A percentile compares a stretch with the other conserved stretches of the same genome.
Evolutionary conservation across 1,140 invertebrate genomes (phyloP).

Genomic region (Hestina assimilis): DNA sequence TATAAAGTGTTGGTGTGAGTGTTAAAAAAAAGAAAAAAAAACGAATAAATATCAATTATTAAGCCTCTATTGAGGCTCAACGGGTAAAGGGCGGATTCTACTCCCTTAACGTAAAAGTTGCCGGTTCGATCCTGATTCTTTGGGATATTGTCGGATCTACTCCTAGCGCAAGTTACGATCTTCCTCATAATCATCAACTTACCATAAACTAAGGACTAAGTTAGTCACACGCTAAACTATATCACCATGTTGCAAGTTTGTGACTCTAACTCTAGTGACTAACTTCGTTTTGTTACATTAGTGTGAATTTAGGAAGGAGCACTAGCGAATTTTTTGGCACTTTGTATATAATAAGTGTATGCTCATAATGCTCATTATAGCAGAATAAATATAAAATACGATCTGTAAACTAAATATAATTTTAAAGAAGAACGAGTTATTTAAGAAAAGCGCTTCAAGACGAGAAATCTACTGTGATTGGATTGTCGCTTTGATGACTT

Average conservation of each 20-base stretch:
- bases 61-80: too few relatives aligned
- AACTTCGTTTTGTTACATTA: background rate
- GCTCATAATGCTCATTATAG: background rate
- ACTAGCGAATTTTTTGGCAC: background rate
- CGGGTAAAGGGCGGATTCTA: too few relatives aligned
- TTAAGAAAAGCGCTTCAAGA: background rate
- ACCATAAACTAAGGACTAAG: too few relatives aligned
- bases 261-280: background rate
- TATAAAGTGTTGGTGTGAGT: too few relatives aligned
- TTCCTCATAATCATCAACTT: too few relatives aligned
- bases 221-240: too few relatives aligned
- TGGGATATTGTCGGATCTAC: too few relatives aligned
- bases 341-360: background rate
- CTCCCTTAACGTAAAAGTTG: too few relatives aligned
- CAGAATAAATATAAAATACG: background rate
- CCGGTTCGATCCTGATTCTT: too few relatives aligned
- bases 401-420: background rate
- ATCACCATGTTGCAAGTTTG: background rate
- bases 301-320: background rate
- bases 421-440: background rate
- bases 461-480: slow-evolving; percentile 4
- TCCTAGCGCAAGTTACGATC: too few relatives aligned
- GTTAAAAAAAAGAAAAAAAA: too few relatives aligned
- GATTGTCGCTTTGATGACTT: slow-evolving; percentile 1
- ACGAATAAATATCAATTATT: too few relatives aligned